Base-by-base conservation (phyloP, 2,113 vertebrate species). In the Chionomys nivalis region DNA sequence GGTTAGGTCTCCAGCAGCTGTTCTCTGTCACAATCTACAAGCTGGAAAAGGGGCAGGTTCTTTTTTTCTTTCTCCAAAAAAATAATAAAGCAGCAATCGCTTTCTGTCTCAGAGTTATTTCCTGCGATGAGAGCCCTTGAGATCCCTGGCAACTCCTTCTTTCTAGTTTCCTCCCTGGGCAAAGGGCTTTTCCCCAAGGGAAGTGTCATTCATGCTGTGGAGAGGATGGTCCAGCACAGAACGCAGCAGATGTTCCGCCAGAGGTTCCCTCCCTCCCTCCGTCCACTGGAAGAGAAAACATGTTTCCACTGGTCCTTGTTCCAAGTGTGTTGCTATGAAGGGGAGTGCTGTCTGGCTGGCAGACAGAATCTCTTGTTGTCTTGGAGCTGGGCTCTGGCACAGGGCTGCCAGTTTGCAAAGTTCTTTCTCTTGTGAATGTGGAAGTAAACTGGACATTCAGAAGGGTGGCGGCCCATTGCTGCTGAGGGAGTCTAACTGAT, bases 21-120 rank as follows among this genome's bases (percentile, higher is more conserved):
- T 89, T 97, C 68, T 52, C 0, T 95, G 89, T 97, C 77, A 19
- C 94, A 66, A 91, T 94, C 97, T 91, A 7, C 89, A 94, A 97
- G 91, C 87, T 90, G 93, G 0, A 17, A 92, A 92, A 83, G 94
- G 58, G 95, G 95, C 26, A 58, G 88, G 72, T 97, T 97, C 96
- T 97, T 97, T 91, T 97, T 83, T 96, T 96, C 94, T 94, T 94
- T 94, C 94, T 97, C 95, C 96, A 93, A 96, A 97, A 86, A 97
- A 97, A 95, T 93, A 97, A 95, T 95, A 96, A 94, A 97, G 94
- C 33, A 92, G 97, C 90, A 83, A 66, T 98, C 94, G 86, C 87
- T 95, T 91, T 96, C 94, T 70, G 91, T 97, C 96, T 91, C 92
- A 72, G 24, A 89, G 81, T 93, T 94, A 96, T 90, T 97, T 97